phyloP scores from a whole-genome alignment of 2,797 vertebrate genomes.

The Anolis apletophallus region DNA sequence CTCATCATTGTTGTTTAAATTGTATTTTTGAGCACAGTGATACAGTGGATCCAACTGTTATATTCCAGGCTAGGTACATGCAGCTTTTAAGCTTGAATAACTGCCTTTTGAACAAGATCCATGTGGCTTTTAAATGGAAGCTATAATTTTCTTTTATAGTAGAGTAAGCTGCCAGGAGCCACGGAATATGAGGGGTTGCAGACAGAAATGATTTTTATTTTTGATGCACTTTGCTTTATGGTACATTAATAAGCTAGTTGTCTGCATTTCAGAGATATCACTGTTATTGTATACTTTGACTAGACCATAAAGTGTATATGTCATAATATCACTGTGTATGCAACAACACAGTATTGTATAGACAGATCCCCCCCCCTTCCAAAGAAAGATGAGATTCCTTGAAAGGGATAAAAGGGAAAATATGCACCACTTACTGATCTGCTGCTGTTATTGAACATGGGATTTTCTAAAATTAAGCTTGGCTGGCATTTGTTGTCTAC shows the following conservation, averaged over 20 bases:
- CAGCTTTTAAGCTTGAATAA: constrained; percentile 25
- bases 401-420: not conserved
- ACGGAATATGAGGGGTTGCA: not conserved
- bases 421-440: not conserved
- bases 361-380: not conserved
- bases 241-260: constrained; percentile 13
- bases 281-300: constrained; percentile 9
- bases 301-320: not conserved
- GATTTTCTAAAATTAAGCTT: not conserved
- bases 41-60: not conserved
- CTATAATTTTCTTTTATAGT: constrained; percentile 22
- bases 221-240: constrained; percentile 13
- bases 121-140: constrained; percentile 30
- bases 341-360: not conserved
- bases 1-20: not conserved
- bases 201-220: constrained; percentile 13
- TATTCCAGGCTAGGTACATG: constrained; percentile 10
- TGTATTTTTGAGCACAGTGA: not conserved
- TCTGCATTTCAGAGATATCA: constrained; percentile 31
- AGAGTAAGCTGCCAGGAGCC: not conserved
- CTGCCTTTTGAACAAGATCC: constrained; percentile 28
- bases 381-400: constrained; percentile 36
- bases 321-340: not conserved
- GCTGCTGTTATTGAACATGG: not conserved
- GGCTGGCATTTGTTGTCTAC: not conserved